phyloP scores from a whole-genome alignment of 1,140 invertebrate genomes.

The Leptinotarsa lineolata region DNA sequence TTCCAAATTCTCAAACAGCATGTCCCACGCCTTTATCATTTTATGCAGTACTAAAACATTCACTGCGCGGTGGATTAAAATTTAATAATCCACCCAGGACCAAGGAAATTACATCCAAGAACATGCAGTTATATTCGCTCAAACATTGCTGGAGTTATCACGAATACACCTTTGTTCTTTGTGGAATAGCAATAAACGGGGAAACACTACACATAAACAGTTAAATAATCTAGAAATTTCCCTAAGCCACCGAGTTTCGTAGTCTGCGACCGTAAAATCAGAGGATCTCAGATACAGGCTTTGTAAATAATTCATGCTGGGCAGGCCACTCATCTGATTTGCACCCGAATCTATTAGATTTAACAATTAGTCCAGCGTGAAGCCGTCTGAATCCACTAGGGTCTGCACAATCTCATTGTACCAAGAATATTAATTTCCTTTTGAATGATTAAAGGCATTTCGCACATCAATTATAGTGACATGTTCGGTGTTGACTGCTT shows the following conservation, averaged over 20 bases:
- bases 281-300: conserved; percentile 11
- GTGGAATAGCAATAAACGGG: too few species aligned
- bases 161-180: too few species aligned
- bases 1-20: too few species aligned
- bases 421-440: conserved; percentile 35
- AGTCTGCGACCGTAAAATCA: not conserved
- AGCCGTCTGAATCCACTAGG: conserved; percentile 36
- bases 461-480: conserved; percentile 23
- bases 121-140: too few species aligned
- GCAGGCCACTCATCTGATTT: conserved; percentile 38
- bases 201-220: not conserved
- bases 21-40: too few species aligned
- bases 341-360: conserved; percentile 43
- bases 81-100: too few species aligned
- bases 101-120: too few species aligned
- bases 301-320: conserved; percentile 38
- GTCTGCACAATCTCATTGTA: conserved; percentile 38
- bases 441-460: conserved; percentile 31
- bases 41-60: too few species aligned
- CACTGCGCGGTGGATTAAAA: too few species aligned
- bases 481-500: not conserved
- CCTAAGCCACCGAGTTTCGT: not conserved
- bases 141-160: too few species aligned
- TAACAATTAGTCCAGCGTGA: conserved; percentile 41
- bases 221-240: not conserved